phyloP scores from a whole-genome alignment of 2,113 vertebrate genomes.

The Desmodus rotundus region DNA sequence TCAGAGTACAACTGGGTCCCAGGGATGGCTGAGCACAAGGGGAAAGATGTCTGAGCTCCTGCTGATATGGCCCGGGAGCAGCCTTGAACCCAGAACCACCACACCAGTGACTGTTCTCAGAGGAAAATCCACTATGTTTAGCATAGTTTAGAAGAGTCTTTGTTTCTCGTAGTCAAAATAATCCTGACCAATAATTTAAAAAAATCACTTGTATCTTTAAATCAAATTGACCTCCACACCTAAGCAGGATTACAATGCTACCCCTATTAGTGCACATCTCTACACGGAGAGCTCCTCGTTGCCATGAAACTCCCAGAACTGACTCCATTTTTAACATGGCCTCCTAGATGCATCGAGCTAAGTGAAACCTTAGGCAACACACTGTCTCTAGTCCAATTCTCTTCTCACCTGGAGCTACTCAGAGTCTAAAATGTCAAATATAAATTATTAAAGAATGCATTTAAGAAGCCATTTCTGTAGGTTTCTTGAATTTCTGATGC shows the following conservation, averaged over 20 bases:
- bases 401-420: not conserved
- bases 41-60: not conserved
- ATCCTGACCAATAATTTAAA: not conserved
- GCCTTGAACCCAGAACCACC: not conserved
- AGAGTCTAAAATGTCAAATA: conserved; percentile 45
- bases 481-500: not conserved
- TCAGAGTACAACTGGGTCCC: not conserved
- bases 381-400: not conserved
- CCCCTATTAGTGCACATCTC: not conserved
- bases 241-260: not conserved
- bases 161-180: conserved; percentile 5
- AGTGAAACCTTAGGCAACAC: not conserved
- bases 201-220: not conserved
- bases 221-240: not conserved
- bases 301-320: not conserved
- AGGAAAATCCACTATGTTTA: not conserved
- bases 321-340: not conserved
- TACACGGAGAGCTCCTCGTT: not conserved
- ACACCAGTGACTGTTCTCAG: not conserved
- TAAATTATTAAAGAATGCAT: conserved; percentile 40
- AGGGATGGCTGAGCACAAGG: not conserved
- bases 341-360: not conserved
- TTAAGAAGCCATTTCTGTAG: conserved; percentile 31
- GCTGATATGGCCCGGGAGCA: too few relatives aligned
- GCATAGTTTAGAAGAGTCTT: not conserved